These are phyloP conservation scores for Andrena hattorfiana DNA, from an alignment of 2,888 invertebrate species.

Conservation along the genomic window DNA sequence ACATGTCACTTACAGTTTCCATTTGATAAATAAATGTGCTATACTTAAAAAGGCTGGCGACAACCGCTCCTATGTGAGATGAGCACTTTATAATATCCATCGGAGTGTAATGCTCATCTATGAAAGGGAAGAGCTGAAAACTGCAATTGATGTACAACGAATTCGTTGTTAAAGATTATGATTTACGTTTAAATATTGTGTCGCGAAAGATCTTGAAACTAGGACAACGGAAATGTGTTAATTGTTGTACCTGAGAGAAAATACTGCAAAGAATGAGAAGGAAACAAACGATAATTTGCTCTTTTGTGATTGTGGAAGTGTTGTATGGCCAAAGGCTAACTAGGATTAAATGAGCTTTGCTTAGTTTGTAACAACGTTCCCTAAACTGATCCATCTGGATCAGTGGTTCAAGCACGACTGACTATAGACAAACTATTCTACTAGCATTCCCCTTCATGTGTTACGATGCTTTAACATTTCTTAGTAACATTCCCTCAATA, in stretches of 20 bases:
- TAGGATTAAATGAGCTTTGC: background rate
- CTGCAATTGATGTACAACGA: background rate
- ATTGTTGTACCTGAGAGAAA: background rate
- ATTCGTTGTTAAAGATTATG: background rate
- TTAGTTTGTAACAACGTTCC: background rate
- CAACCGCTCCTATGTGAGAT: background rate
- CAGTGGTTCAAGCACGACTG: background rate
- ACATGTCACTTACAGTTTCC: background rate
- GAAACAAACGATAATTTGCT: background rate
- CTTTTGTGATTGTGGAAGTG: background rate
- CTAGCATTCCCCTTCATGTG: background rate
- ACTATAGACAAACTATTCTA: background rate
- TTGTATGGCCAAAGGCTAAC: slow-evolving; percentile 28
- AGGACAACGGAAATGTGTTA: background rate
- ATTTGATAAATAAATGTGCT: background rate
- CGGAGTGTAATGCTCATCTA: background rate
- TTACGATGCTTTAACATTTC: background rate
- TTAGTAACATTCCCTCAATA: background rate
- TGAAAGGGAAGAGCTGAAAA: background rate
- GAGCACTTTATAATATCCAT: background rate
- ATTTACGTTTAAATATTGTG: background rate
- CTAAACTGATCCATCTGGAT: slow-evolving; percentile 4
- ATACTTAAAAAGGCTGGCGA: background rate
- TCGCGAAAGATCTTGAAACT: background rate
- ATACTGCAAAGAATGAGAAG: background rate